A percentile compares a stretch with the other conserved stretches of the same genome.
Evolutionary conservation across 2,113 vertebrate species (phyloP).

Genomic region (Vulpes vulpes): DNA sequence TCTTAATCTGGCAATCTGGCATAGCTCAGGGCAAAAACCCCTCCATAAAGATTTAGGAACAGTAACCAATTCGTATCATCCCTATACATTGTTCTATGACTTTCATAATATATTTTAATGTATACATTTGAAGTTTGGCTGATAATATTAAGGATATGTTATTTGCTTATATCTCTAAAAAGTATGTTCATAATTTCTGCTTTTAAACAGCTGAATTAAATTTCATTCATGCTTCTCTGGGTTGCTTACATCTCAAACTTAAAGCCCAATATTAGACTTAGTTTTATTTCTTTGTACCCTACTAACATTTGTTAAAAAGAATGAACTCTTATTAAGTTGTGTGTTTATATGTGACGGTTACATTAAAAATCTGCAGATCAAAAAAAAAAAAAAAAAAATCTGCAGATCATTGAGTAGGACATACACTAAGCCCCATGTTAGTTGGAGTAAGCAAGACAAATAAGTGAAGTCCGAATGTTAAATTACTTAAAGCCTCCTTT

Average conservation of each 20-base stretch:
- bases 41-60: slow-evolving; percentile 37
- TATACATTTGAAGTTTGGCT: slow-evolving; percentile 46
- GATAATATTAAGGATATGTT: slow-evolving; percentile 22
- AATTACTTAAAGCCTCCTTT: slow-evolving; percentile 42
- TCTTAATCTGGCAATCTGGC: slow-evolving; percentile 34
- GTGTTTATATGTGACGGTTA: background rate
- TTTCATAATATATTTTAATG: background rate
- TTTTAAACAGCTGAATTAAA: slow-evolving; percentile 47
- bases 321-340: background rate
- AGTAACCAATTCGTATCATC: background rate
- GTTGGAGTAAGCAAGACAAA: slow-evolving; percentile 1
- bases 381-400: too few species aligned
- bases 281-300: slow-evolving; percentile 40
- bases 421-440: background rate
- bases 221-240: background rate
- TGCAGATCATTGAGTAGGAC: background rate
- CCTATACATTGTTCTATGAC: background rate
- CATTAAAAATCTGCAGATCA: slow-evolving; percentile 49
- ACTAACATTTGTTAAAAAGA: slow-evolving; percentile 25
- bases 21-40: slow-evolving; percentile 18
- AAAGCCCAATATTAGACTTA: slow-evolving; percentile 41
- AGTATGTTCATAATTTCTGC: slow-evolving; percentile 36
- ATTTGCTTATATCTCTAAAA: slow-evolving; percentile 32
- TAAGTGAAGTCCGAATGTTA: slow-evolving; percentile 37
- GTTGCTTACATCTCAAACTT: slow-evolving; percentile 53